Evolutionary conservation across 2,888 invertebrate species (phyloP), one percentile per base, ranked within the genome.

Genomic region (Pristionchus fissidentatus): DNA sequence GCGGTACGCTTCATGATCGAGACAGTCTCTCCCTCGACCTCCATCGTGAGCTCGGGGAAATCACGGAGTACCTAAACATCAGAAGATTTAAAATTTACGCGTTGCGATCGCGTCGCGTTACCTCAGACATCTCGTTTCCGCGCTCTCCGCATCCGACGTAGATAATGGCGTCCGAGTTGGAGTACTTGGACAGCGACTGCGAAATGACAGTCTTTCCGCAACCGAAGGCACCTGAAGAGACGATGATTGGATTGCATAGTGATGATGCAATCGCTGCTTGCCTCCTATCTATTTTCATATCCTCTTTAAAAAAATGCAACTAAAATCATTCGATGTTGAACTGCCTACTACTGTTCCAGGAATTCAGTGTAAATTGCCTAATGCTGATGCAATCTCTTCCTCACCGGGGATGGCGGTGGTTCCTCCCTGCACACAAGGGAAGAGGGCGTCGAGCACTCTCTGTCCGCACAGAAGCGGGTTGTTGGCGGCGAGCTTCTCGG

Each of bases 141-240:
- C 99, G 95, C 94, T 99, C 99, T 84, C 99, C 99, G 94, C 99
- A 99, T 85, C 99, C 99, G 87, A 99, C 99, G 94, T 99, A 99
- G 92, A 99, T 94, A 93, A 99, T 99, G 92, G 98, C 97, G 93
- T 99, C 98, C 83, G 97, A 98, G 95, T 99, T 99, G 93, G 98
- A 98, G 94, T 97, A 99, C 94, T 99, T 99, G 92, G 98, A 99
- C 86, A 99, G 94, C 1, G 99, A 97, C 94, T 99, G 99, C 8
- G 98, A 99, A 94, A 99, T 99, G 92, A 99, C 99, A 93, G 99
- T 99, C 94, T 99, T 99, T 91, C 99, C 99, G 94, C 99, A 99
- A 93, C 99, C 99, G 94, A 99, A 99, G 92, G 99, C 99, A 85
- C 99, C 98, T 91, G 98, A 98, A 94, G 98, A 55, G 22, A 19